A percentile compares a stretch with the other conserved stretches of the same genome.
phyloP scores from a whole-genome alignment of 2,888 invertebrate genomes.

The Heliconius aoede region DNA sequence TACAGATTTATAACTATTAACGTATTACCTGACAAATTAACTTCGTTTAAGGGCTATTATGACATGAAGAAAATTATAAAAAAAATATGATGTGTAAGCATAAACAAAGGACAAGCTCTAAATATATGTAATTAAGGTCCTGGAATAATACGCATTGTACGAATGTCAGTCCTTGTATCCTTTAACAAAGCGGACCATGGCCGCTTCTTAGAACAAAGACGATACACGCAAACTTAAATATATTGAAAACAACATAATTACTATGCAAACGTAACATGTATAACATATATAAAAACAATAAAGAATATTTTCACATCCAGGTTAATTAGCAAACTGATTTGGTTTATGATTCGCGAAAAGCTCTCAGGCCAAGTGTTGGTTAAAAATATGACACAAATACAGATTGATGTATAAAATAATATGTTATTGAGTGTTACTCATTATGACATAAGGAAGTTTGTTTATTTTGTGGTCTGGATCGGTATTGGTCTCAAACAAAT shows the following conservation, averaged over 20 bases:
- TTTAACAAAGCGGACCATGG: constrained; percentile 21
- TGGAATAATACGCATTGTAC: background rate
- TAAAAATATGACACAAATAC: constrained; percentile 25
- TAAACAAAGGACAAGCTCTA: too few relatives aligned
- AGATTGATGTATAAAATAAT: constrained; percentile 8
- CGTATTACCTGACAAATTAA: too few relatives aligned
- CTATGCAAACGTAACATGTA: background rate
- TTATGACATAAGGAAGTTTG: constrained; percentile 26
- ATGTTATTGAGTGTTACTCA: constrained; percentile 16
- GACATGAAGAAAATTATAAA: too few relatives aligned
- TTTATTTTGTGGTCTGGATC: constrained; percentile 12
- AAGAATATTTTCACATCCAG: constrained; percentile 18
- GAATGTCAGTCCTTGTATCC: constrained; percentile 22
- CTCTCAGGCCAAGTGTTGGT: constrained; percentile 31
- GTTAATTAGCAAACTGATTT: constrained; percentile 12
- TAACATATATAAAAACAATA: constrained; percentile 7
- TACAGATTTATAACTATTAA: too few relatives aligned
- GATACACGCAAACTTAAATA: constrained; percentile 13
- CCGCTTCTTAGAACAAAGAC: constrained; percentile 23
- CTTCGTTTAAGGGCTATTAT: too few relatives aligned
- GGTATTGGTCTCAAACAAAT: background rate
- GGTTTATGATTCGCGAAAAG: constrained; percentile 23
- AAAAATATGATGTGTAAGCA: too few relatives aligned
- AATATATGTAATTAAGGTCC: background rate
- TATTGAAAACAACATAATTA: constrained; percentile 16